A percentile compares a stretch with the other conserved stretches of the same genome.
These are phyloP conservation scores for Sitobion miscanthi DNA, from an alignment of 1,140 invertebrate genomes.

Conservation along the genomic window DNA sequence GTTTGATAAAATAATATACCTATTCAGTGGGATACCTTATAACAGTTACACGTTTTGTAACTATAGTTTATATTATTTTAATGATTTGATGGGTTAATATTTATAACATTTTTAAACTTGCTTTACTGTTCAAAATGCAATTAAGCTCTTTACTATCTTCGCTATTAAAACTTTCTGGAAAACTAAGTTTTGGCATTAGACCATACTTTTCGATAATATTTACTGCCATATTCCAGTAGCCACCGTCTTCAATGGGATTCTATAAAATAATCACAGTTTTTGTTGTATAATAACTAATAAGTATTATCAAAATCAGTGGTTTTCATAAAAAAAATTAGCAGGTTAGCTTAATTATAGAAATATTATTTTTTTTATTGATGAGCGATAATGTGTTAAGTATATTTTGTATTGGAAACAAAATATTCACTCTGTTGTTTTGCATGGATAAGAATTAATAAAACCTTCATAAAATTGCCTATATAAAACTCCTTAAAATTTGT, in stretches of 20 bases:
- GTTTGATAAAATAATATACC: not conserved
- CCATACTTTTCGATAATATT: constrained; percentile 87
- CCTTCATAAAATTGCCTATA: not conserved
- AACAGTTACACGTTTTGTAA: not conserved
- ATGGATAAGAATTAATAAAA: not conserved
- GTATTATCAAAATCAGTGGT: not conserved
- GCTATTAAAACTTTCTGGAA: constrained; percentile 79
- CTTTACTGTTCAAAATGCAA: constrained; percentile 79
- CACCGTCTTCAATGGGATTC: constrained; percentile 83
- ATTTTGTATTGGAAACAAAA: not conserved
- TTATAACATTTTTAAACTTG: constrained; percentile 61
- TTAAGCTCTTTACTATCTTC: constrained; percentile 78
- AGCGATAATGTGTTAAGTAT: not conserved
- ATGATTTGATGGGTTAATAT: not conserved
- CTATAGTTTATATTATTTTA: not conserved
- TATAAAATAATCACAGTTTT: constrained; percentile 59
- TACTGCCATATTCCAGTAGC: constrained; percentile 90
- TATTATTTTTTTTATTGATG: not conserved
- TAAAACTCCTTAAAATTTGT: not conserved
- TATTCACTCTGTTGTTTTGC: not conserved
- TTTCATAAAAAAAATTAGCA: not conserved
- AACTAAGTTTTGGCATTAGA: constrained; percentile 86
- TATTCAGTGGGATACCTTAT: not conserved
- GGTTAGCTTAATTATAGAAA: not conserved
- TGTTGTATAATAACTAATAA: not conserved